Evolutionary conservation across 1,140 invertebrate genomes (phyloP), one percentile per base, ranked within the genome.

Genomic region (Andrena cerasifolii): DNA sequence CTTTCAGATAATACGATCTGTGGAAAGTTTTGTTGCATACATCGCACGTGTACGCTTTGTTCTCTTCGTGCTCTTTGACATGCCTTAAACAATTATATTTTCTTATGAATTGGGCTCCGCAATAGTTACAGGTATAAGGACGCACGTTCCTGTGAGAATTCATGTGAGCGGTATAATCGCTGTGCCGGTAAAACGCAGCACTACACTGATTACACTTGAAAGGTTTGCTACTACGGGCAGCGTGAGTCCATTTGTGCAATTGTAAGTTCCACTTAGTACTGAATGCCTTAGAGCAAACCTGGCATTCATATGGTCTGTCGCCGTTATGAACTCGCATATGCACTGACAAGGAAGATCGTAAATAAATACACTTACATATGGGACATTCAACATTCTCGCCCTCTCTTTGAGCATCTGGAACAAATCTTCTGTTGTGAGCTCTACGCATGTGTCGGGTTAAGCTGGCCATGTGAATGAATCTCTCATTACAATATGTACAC

Each of bases 21-120:
- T 97, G 96, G 92, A 98, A 98, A 54, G 95, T 95, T 90, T 98
- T 97, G 62, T 95, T 95, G 91, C 98, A 99, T 70, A 97, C 95
- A 82, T 96, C 95, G 92, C 98, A 99, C 78, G 95, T 96, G 87
- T 96, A 98, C 59, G 96, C 96, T 93, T 99, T 99, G 70, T 95
- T 96, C 67, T 95, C 96, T 73, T 97, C 97, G 91, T 99, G 98
- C 87, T 98, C 97, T 49, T 97, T 94, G 6, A 98, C 96, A 90
- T 99, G 98, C 53, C 97, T 94, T 87, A 98, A 94, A 87, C 98
- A 97, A 89, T 98, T 98, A 89, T 97, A 98, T 88, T 98, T 98
- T 26, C 97, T 94, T 66, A 98, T 98, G 90, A 99, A 99, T 87
- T 98, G 96, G 58, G 97, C 97, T 33, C 97, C 98, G 90, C 98